Conservation (phyloP, 2,888 invertebrate genomes). For the Apamea monoglypha region DNA sequence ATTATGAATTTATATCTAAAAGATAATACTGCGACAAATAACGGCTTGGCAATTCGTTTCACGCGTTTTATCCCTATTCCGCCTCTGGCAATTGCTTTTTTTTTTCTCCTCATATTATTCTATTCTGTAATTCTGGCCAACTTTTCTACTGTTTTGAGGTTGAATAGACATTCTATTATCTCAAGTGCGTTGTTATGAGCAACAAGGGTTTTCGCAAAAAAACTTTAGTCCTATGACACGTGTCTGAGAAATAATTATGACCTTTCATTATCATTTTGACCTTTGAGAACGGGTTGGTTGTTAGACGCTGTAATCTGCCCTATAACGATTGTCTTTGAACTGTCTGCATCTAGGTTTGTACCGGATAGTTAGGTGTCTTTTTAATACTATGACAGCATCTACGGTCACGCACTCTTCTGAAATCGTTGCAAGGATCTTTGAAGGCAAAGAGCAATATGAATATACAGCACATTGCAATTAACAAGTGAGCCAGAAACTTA, state of each 20-base stretch:
- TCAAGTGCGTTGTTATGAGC: constrained; percentile 17
- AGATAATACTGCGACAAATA: constrained; percentile 18
- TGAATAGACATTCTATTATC: constrained; percentile 33
- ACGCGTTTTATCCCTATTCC: constrained; percentile 30
- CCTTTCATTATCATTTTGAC: constrained; percentile 35
- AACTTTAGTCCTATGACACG: neutral
- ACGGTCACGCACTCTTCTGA: neutral
- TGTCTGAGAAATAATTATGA: constrained; percentile 21
- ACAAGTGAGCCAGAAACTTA: neutral
- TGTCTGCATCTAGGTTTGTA: constrained; percentile 29
- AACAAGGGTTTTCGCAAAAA: neutral
- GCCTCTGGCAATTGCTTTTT: constrained; percentile 17
- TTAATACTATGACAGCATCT: neutral
- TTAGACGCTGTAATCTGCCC: constrained; percentile 29
- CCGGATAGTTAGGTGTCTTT: neutral
- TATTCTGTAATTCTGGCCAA: constrained; percentile 13
- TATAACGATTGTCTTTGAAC: constrained; percentile 47
- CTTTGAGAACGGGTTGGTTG: constrained; percentile 21
- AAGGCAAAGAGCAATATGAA: neutral
- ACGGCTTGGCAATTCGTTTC: constrained; percentile 31
- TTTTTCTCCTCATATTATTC: constrained; percentile 25
- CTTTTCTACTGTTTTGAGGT: constrained; percentile 11
- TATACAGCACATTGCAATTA: neutral
- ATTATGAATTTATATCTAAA: constrained; percentile 6
- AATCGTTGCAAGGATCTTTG: neutral